A percentile compares a stretch with the other conserved stretches of the same genome.
phyloP scores from a whole-genome alignment of 2,113 vertebrate species.

The Cryptomyrus ogoouensis region DNA sequence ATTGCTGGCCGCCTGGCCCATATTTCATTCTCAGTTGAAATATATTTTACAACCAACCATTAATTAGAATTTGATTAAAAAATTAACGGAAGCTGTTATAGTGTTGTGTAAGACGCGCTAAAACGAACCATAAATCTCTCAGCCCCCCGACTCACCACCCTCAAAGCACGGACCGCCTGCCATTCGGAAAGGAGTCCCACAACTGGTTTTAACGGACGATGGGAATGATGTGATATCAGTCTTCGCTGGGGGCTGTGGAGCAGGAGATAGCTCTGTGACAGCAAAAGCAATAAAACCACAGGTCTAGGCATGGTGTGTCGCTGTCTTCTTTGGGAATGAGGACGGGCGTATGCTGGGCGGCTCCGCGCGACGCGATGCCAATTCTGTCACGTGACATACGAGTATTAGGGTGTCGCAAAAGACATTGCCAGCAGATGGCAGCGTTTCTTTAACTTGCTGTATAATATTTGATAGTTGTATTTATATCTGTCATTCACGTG shows the following conservation, averaged over 20 bases:
- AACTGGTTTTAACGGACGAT: conserved; percentile 33
- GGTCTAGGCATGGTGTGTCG: conserved; percentile 32
- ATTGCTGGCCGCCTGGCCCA: not conserved
- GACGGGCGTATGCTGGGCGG: not conserved
- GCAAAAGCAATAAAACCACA: conserved; percentile 65
- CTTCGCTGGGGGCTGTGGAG: not conserved
- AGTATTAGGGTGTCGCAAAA: not conserved
- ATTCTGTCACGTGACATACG: not conserved
- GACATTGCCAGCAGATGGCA: conserved; percentile 48
- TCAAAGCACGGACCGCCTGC: conserved; percentile 30
- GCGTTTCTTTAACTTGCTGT: conserved; percentile 26
- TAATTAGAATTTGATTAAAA: not conserved
- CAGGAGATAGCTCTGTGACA: conserved; percentile 54
- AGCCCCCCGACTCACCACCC: not conserved
- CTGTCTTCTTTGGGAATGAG: not conserved
- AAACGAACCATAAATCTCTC: conserved; percentile 40
- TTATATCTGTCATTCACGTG: not conserved
- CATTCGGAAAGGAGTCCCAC: conserved; percentile 35
- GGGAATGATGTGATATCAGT: not conserved
- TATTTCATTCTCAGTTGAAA: conserved; percentile 27
- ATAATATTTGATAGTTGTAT: not conserved
- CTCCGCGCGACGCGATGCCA: not conserved
- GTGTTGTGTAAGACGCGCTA: conserved; percentile 14
- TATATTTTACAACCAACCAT: not conserved
- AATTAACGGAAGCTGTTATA: conserved; percentile 51